These are phyloP conservation scores for Drosophila nigromelanica DNA, from an alignment of 1,140 invertebrate species.

Conservation along the genomic window DNA sequence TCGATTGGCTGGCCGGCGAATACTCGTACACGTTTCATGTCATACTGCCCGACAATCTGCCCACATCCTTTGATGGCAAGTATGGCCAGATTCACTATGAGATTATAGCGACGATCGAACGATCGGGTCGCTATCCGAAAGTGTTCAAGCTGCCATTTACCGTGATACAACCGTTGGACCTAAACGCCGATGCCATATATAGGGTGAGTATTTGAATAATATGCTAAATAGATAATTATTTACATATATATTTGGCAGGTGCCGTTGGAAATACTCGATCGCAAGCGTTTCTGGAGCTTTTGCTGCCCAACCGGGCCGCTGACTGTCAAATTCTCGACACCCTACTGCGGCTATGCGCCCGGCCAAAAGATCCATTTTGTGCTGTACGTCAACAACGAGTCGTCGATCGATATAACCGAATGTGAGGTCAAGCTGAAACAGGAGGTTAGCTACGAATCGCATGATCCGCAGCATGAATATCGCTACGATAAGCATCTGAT, in stretches of 20 bases:
- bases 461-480: constrained; percentile 86
- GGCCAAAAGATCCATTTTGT: constrained; percentile 81
- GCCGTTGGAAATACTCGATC: constrained; percentile 85
- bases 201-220: constrained; percentile 50
- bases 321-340: constrained; percentile 79
- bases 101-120: constrained; percentile 88
- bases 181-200: constrained; percentile 86
- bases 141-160: constrained; percentile 90
- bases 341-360: constrained; percentile 81
- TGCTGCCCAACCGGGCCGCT: constrained; percentile 80
- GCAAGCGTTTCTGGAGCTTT: constrained; percentile 84
- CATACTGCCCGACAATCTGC: constrained; percentile 86
- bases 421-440: constrained; percentile 85
- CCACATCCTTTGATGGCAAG: constrained; percentile 90
- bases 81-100: constrained; percentile 89
- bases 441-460: constrained; percentile 83
- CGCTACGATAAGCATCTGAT: constrained; percentile 86
- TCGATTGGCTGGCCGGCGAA: constrained; percentile 85
- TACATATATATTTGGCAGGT: constrained; percentile 80
- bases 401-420: constrained; percentile 85
- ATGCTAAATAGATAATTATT: neutral
- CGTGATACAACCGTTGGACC: constrained; percentile 89
- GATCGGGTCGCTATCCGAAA: constrained; percentile 90
- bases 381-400: constrained; percentile 83
- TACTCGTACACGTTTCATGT: constrained; percentile 87